phyloP scores from a whole-genome alignment of 2,797 vertebrate genomes.

The Enteromius radiatus region DNA sequence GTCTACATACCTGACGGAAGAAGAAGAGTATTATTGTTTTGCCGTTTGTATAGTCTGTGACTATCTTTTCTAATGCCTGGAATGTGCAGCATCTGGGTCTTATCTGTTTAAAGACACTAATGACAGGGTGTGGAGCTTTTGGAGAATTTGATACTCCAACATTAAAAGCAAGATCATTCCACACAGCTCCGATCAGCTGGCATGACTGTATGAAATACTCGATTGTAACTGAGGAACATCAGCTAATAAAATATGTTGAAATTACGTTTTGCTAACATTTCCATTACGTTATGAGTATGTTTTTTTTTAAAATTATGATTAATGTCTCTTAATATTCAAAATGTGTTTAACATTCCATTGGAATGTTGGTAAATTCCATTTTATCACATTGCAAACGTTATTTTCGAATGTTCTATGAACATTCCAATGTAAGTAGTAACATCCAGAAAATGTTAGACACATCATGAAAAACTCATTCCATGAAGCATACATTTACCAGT shows the following conservation, averaged over 20 bases:
- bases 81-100: conserved; percentile 28
- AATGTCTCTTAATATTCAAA: too few species aligned
- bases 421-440: neutral
- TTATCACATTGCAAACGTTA: neutral
- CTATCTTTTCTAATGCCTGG: conserved; percentile 14
- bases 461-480: neutral
- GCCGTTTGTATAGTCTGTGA: neutral
- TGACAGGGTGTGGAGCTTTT: conserved; percentile 13
- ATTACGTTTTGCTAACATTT: neutral
- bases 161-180: conserved; percentile 10
- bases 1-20: neutral
- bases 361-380: neutral
- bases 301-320: too few species aligned
- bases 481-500: neutral
- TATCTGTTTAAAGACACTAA: conserved; percentile 31
- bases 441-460: neutral
- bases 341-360: too few species aligned
- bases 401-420: neutral
- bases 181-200: neutral
- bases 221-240: neutral
- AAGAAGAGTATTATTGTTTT: neutral
- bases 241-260: neutral
- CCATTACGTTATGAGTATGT: neutral
- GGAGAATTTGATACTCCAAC: conserved; percentile 15
- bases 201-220: neutral